phyloP scores from a whole-genome alignment of 2,888 invertebrate genomes.

The Pyrgus malvae region DNA sequence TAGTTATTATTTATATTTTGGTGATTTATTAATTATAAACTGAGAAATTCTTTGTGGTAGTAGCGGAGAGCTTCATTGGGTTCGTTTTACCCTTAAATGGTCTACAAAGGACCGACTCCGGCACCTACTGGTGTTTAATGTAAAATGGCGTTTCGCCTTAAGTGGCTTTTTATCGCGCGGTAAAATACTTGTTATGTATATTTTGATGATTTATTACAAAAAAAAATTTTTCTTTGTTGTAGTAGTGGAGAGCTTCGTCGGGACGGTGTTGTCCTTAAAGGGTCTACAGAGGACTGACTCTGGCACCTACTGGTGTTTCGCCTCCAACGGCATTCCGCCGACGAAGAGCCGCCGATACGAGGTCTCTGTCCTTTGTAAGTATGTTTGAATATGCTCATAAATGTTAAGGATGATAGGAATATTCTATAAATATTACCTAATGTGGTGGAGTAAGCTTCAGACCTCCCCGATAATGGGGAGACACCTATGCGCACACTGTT shows the following conservation, averaged over 20 bases:
- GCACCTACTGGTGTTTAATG: conserved; percentile 91
- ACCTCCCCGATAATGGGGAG: too few relatives aligned
- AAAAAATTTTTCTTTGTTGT: too few relatives aligned
- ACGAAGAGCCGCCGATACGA: conserved; percentile 91
- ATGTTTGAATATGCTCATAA: conserved; percentile 15
- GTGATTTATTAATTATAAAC: too few relatives aligned
- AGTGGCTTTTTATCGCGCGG: conserved; percentile 92
- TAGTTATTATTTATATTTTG: too few relatives aligned
- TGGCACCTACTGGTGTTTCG: conserved; percentile 93
- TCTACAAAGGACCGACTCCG: conserved; percentile 92
- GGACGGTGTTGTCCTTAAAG: conserved; percentile 85
- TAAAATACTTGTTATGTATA: too few relatives aligned
- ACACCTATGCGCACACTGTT: too few relatives aligned
- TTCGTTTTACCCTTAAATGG: conserved; percentile 86
- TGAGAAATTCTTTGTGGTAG: too few relatives aligned
- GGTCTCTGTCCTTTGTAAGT: conserved; percentile 91
- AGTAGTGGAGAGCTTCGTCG: conserved; percentile 86
- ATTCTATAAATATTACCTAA: too few relatives aligned
- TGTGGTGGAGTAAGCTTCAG: too few relatives aligned
- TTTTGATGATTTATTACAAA: too few relatives aligned
- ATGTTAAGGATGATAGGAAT: too few relatives aligned
- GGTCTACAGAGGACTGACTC: conserved; percentile 91
- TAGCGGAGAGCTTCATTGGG: conserved; percentile 85
- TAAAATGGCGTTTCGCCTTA: conserved; percentile 91
- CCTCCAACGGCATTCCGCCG: conserved; percentile 91